phyloP scores from a whole-genome alignment of 1,140 invertebrate genomes.

The Papilio xuthus region DNA sequence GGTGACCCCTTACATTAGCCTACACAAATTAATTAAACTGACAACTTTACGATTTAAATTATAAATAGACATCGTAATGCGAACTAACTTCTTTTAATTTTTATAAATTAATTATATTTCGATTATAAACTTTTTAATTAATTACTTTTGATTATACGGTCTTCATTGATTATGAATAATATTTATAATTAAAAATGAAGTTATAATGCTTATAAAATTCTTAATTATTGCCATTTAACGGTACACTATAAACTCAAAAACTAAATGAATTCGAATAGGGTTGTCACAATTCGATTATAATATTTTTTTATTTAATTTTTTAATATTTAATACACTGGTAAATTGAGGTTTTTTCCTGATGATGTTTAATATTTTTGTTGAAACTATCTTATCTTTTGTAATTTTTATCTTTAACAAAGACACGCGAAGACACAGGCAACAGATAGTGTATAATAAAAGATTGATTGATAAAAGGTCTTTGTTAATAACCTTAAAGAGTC shows the following conservation, averaged over 20 bases:
- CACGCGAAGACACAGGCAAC: not conserved
- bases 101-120: constrained; percentile 5
- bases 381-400: too few relatives aligned
- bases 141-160: not conserved
- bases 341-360: too few relatives aligned
- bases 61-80: constrained; percentile 7
- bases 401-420: not conserved
- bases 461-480: not conserved
- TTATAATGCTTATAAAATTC: not conserved
- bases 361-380: too few relatives aligned
- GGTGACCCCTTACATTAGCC: not conserved
- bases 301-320: too few relatives aligned
- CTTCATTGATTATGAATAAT: not conserved
- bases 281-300: too few relatives aligned
- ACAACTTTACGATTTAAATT: constrained; percentile 6
- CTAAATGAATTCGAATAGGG: too few relatives aligned
- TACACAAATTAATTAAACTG: not conserved
- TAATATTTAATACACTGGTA: too few relatives aligned
- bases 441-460: not conserved
- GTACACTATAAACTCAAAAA: too few relatives aligned
- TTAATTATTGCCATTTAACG: too few relatives aligned
- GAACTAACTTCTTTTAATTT: not conserved
- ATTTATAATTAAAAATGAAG: not conserved
- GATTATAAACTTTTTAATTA: not conserved
- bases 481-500: not conserved